Evolutionary conservation across 2,888 invertebrate genomes (phyloP).

Genomic region (Caenorhabditis wallacei): DNA sequence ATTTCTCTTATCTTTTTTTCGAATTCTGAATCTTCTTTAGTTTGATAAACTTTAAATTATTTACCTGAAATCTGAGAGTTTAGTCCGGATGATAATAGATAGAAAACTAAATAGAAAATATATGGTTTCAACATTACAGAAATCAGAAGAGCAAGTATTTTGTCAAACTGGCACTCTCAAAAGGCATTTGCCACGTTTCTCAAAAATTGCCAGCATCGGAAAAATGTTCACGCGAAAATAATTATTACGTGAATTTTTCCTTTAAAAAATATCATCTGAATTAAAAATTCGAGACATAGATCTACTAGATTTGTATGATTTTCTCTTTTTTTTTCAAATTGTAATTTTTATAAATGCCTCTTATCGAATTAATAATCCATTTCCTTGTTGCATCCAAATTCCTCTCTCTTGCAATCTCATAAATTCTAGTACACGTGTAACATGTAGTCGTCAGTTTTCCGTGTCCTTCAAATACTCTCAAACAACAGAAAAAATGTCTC

Average conservation of each 20-base stretch:
- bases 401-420: background rate
- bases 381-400: background rate
- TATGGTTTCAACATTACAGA: background rate
- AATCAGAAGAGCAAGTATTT: background rate
- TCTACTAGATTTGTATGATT: too few relatives aligned
- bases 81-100: conserved; percentile 6
- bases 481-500: conserved; percentile 18
- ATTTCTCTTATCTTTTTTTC: conserved; percentile 23
- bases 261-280: too few relatives aligned
- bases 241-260: too few relatives aligned
- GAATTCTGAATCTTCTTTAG: conserved; percentile 18
- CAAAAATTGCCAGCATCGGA: background rate
- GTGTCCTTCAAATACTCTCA: conserved; percentile 26
- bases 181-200: background rate
- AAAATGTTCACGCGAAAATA: too few relatives aligned
- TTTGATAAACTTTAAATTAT: background rate
- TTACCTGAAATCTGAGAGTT: conserved; percentile 1
- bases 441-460: conserved; percentile 20
- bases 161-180: background rate
- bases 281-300: too few relatives aligned
- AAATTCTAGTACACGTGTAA: conserved; percentile 39
- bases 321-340: too few relatives aligned
- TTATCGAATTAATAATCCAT: background rate
- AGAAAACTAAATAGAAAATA: conserved; percentile 5
- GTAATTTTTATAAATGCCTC: too few relatives aligned